Conservation (phyloP, 2,888 invertebrate species). For the Chymomyza caudatula region DNA sequence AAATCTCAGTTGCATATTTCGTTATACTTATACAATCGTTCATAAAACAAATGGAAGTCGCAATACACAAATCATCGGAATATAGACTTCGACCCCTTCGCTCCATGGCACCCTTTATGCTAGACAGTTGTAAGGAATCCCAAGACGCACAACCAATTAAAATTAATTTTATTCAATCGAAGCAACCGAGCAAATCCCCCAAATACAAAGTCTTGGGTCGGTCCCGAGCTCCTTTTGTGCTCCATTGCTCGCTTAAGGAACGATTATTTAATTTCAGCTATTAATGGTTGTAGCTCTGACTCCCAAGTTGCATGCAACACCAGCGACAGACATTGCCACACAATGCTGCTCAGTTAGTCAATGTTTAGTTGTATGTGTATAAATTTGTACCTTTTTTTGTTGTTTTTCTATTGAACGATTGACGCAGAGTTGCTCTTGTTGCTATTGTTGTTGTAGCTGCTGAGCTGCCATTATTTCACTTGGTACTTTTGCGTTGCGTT, state of each 20-base stretch:
- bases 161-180: constrained; percentile 69
- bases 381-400: constrained; percentile 4
- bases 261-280: constrained; percentile 71
- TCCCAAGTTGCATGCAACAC: constrained; percentile 45
- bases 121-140: background rate
- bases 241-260: constrained; percentile 56
- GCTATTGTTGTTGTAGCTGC: constrained; percentile 12
- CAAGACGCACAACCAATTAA: constrained; percentile 50
- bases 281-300: constrained; percentile 48
- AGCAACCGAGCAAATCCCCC: constrained; percentile 46
- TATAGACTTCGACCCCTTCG: background rate
- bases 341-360: constrained; percentile 57
- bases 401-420: constrained; percentile 49
- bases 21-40: background rate
- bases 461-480: constrained; percentile 59
- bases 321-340: background rate
- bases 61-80: background rate
- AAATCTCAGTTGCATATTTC: background rate
- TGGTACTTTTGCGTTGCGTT: constrained; percentile 44
- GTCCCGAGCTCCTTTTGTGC: constrained; percentile 35
- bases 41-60: background rate
- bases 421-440: constrained; percentile 44
- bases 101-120: background rate
- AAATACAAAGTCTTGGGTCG: constrained; percentile 20
- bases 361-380: constrained; percentile 44